Evolutionary conservation across 2,113 vertebrate species (phyloP).

Genomic region (Penelope pileata): DNA sequence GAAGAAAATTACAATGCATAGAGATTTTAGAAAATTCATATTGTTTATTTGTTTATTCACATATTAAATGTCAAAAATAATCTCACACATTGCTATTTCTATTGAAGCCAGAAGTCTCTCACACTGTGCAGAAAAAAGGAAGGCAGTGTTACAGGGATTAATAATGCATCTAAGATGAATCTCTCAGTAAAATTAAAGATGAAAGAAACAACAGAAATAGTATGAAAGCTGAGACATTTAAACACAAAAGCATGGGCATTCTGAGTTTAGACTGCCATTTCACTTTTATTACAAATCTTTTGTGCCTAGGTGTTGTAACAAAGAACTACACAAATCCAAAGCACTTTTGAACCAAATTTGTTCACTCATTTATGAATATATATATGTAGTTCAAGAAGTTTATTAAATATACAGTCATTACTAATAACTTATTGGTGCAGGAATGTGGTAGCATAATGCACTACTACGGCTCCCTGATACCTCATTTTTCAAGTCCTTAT

Average conservation of each 20-base stretch:
- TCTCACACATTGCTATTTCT: slow-evolving; percentile 14
- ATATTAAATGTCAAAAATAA: slow-evolving; percentile 44
- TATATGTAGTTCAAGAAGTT: neutral
- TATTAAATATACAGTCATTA: neutral
- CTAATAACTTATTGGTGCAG: neutral
- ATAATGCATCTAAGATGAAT: slow-evolving; percentile 47
- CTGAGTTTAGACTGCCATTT: slow-evolving; percentile 2
- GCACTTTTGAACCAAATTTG: neutral
- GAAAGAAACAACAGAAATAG: slow-evolving; percentile 56
- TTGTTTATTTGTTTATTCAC: slow-evolving; percentile 7
- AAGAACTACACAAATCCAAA: neutral
- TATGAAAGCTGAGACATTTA: slow-evolving; percentile 28
- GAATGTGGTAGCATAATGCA: neutral
- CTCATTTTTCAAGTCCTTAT: neutral
- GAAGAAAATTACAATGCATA: slow-evolving; percentile 30
- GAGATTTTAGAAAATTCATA: slow-evolving; percentile 23
- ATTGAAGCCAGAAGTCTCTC: neutral
- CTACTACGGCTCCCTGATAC: neutral
- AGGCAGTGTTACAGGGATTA: slow-evolving; percentile 19
- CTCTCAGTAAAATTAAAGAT: slow-evolving; percentile 47
- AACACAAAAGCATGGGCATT: slow-evolving; percentile 25
- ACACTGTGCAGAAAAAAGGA: neutral
- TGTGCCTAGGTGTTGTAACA: slow-evolving; percentile 4
- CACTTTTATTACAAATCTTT: slow-evolving; percentile 5
- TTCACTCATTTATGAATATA: neutral